phyloP scores from a whole-genome alignment of 1,140 invertebrate genomes.

The Drosophila neocordata region DNA sequence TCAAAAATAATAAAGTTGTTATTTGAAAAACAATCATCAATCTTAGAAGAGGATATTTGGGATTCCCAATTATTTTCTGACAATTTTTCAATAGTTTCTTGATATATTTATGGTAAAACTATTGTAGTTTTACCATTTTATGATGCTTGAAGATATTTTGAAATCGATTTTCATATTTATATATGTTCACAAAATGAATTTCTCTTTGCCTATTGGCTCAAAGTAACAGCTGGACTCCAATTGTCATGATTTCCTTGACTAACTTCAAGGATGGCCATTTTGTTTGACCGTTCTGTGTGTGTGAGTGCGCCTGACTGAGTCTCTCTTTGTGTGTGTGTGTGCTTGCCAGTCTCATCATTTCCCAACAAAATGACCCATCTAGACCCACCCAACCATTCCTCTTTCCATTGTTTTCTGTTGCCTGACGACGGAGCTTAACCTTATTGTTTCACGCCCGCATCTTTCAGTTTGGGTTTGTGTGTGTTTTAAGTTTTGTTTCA shows the following conservation, averaged over 20 bases:
- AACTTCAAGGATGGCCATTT: conserved; percentile 6
- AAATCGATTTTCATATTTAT: neutral
- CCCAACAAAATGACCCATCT: neutral
- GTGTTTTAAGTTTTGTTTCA: conserved; percentile 1
- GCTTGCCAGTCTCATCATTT: neutral
- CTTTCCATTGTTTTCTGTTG: neutral
- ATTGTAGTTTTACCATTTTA: too few species aligned
- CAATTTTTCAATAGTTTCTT: neutral
- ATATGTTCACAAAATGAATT: neutral
- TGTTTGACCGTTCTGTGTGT: neutral
- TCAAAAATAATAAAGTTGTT: too few species aligned
- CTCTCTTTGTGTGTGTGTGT: neutral
- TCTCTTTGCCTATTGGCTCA: neutral
- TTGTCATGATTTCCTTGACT: conserved; percentile 8
- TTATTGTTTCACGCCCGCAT: conserved; percentile 8
- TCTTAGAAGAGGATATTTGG: too few species aligned
- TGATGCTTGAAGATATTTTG: neutral
- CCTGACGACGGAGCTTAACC: neutral
- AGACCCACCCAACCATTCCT: neutral
- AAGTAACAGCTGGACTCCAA: conserved; percentile 2
- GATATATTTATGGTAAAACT: neutral
- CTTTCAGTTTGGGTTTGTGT: neutral
- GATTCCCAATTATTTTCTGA: too few species aligned
- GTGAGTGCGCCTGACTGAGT: neutral
- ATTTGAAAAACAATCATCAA: too few species aligned